A percentile compares a stretch with the other conserved stretches of the same genome.
Conservation (phyloP, 2,888 invertebrate species). For the Atherix ibis region DNA sequence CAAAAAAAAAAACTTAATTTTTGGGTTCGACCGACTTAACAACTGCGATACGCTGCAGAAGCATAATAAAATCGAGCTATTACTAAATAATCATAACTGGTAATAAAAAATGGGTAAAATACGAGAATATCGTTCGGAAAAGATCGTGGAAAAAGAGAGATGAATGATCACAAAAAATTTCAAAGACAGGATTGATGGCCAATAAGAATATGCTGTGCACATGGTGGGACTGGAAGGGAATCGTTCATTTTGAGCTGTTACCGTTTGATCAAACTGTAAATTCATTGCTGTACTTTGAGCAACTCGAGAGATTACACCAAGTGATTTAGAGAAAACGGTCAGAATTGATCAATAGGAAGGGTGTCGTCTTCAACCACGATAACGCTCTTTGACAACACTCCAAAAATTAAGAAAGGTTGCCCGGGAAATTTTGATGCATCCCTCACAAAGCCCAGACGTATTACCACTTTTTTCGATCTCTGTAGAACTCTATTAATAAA, state of each 20-base stretch:
- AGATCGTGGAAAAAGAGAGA: not conserved
- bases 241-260: not conserved
- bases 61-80: not conserved
- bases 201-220: not conserved
- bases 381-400: not conserved
- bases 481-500: not conserved
- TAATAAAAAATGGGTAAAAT: not conserved
- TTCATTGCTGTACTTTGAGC: not conserved
- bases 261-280: not conserved
- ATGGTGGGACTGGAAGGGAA: not conserved
- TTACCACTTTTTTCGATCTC: not conserved
- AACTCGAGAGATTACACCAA: not conserved
- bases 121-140: not conserved
- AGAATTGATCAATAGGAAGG: constrained; percentile 2
- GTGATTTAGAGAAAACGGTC: not conserved
- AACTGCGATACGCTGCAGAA: not conserved
- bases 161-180: not conserved
- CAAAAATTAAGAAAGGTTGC: not conserved
- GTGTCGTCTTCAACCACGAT: not conserved
- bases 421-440: not conserved
- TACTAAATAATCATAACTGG: not conserved
- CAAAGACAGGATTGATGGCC: constrained; percentile 1
- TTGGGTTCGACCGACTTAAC: not conserved
- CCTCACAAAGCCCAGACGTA: not conserved
- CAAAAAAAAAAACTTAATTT: constrained; percentile 4